Evolutionary conservation across 2,797 vertebrate species (phyloP).

Genomic region (Anguilla obscura): DNA sequence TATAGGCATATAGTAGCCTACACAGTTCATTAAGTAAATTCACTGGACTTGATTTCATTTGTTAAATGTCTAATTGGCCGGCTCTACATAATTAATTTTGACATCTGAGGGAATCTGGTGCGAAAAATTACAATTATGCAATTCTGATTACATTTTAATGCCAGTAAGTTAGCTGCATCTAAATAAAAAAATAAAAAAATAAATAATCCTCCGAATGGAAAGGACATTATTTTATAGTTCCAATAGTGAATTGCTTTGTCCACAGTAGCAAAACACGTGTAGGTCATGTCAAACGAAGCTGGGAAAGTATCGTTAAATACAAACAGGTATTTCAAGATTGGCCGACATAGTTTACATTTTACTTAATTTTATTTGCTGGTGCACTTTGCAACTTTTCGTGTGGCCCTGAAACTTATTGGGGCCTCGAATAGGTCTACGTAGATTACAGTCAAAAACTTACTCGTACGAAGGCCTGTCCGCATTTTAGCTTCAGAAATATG

Average conservation of each 20-base stretch:
- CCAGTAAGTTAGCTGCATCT: neutral
- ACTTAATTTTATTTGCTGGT: neutral
- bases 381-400: neutral
- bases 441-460: too few species aligned
- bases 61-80: neutral
- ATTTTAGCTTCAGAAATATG: conserved; percentile 1
- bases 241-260: too few species aligned
- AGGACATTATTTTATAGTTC: neutral
- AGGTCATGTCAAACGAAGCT: neutral
- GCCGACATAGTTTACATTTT: neutral
- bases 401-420: neutral
- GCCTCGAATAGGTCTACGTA: neutral
- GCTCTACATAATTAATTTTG: neutral
- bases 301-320: too few species aligned
- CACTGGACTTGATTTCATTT: neutral
- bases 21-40: neutral
- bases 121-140: neutral
- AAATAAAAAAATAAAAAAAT: neutral
- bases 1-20: neutral
- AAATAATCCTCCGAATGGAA: neutral
- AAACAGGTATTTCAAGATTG: too few species aligned
- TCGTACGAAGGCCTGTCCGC: too few species aligned
- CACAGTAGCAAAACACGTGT: too few species aligned
- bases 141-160: neutral
- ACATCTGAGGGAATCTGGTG: neutral